A percentile compares a stretch with the other conserved stretches of the same genome.
These are phyloP conservation scores for Salvelinus fontinalis DNA, from an alignment of 2,113 vertebrate species.

Conservation along the genomic window DNA sequence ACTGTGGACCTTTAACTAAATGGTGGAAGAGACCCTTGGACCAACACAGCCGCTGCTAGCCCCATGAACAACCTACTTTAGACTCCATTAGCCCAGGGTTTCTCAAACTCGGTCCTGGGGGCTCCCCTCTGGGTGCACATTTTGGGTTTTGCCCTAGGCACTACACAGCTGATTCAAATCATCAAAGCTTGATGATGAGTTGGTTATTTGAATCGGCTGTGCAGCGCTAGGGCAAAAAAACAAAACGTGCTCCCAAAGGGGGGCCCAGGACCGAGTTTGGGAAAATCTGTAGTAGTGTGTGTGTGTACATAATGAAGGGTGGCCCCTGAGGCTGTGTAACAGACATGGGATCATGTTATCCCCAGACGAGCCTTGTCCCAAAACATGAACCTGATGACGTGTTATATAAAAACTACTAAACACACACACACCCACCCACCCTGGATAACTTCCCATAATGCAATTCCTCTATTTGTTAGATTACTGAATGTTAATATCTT, in stretches of 20 bases:
- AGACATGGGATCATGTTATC: slow-evolving; percentile 32
- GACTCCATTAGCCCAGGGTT: slow-evolving; percentile 1
- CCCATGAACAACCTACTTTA: slow-evolving; percentile 19
- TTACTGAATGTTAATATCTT: slow-evolving; percentile 58
- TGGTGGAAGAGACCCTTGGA: slow-evolving; percentile 12
- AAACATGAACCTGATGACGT: slow-evolving; percentile 41
- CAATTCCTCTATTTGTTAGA: slow-evolving; percentile 59
- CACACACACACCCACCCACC: neutral
- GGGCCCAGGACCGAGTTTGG: neutral
- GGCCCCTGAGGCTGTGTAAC: slow-evolving; percentile 19
- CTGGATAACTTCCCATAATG: slow-evolving; percentile 51
- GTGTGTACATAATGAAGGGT: neutral
- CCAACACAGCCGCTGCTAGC: neutral
- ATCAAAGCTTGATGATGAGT: too few relatives aligned
- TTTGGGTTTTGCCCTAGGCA: too few relatives aligned
- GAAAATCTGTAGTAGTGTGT: neutral
- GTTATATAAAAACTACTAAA: slow-evolving; percentile 34
- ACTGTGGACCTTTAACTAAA: slow-evolving; percentile 38
- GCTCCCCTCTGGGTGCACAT: too few relatives aligned
- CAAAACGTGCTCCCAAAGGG: slow-evolving; percentile 20
- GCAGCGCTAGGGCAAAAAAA: neutral
- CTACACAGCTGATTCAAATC: too few relatives aligned
- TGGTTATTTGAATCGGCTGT: too few relatives aligned
- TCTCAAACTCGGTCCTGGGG: too few relatives aligned
- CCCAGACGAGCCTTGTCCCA: slow-evolving; percentile 31